Conservation (phyloP, 2,888 invertebrate genomes). For the Xestia ashworthii region DNA sequence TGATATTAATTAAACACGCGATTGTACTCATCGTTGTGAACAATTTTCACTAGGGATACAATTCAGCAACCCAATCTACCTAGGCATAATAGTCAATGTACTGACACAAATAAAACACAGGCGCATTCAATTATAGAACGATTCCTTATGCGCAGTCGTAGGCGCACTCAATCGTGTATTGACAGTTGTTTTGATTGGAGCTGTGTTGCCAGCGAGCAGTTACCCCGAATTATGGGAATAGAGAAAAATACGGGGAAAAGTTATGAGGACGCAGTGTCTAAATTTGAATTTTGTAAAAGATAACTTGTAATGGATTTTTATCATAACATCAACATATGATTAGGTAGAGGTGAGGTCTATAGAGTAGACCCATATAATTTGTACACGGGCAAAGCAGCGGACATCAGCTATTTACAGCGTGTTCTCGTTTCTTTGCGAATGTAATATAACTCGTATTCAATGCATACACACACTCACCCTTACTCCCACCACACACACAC, state of each 20-base stretch:
- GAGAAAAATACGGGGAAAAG: rapidly evolving
- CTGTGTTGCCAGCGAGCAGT: constrained; percentile 31
- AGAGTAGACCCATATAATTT: neutral
- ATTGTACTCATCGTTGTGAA: neutral
- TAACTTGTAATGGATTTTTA: neutral
- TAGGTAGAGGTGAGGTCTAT: neutral
- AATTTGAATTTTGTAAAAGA: neutral
- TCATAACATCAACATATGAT: neutral
- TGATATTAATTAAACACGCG: neutral
- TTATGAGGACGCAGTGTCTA: neutral
- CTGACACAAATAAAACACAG: constrained; percentile 45
- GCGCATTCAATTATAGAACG: constrained; percentile 58
- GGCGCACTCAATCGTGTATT: constrained; percentile 61
- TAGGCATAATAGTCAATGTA: constrained; percentile 27
- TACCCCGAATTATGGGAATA: constrained; percentile 1
- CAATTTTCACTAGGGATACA: neutral
- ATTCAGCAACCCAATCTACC: constrained; percentile 10
- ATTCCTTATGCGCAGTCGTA: constrained; percentile 58
- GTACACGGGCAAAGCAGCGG: too few relatives aligned
- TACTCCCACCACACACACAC: too few relatives aligned
- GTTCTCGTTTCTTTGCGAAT: too few relatives aligned
- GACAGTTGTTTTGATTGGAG: constrained; percentile 66
- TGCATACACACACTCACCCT: too few relatives aligned
- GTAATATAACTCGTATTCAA: too few relatives aligned
- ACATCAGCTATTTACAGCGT: too few relatives aligned